Evolutionary conservation across 2,797 vertebrate genomes (phyloP).

Genomic region (Sternotherus odoratus): DNA sequence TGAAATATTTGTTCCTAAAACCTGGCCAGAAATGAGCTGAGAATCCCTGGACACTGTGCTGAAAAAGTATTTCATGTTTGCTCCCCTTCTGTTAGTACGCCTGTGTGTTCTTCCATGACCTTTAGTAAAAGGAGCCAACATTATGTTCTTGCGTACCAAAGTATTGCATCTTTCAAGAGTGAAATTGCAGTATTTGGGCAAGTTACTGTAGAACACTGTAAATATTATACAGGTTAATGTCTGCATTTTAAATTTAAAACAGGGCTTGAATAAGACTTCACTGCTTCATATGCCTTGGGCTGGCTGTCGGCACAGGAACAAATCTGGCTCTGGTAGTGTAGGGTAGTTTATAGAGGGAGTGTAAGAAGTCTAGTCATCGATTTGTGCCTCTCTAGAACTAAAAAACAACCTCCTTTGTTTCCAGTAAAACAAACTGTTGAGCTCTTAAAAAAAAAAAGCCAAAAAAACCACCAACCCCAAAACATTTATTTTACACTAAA

Average conservation of each 20-base stretch:
- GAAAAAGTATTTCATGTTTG: background rate
- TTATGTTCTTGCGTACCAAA: background rate
- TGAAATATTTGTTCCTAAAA: background rate
- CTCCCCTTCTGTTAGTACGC: background rate
- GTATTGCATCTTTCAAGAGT: background rate
- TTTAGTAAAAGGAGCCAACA: accelerated
- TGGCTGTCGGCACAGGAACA: conserved; percentile 41
- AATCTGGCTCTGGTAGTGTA: conserved; percentile 47
- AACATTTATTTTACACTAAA: conserved; percentile 18
- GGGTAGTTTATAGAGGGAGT: conserved; percentile 44
- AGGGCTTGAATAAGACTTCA: conserved; percentile 28
- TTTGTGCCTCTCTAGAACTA: conserved; percentile 31
- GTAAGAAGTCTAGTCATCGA: conserved; percentile 51
- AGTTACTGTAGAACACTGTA: background rate
- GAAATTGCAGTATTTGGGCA: background rate
- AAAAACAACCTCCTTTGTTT: conserved; percentile 21
- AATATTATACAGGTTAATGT: background rate
- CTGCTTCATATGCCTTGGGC: conserved; percentile 10
- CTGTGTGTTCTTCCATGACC: background rate
- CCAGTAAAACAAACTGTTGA: conserved; percentile 28
- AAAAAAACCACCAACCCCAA: background rate
- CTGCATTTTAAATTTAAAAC: conserved; percentile 39
- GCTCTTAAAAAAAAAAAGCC: background rate
- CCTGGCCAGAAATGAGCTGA: background rate
- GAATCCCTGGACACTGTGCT: background rate